Evolutionary conservation across 2,888 invertebrate genomes (phyloP).

Genomic region (Nowickia ferox): DNA sequence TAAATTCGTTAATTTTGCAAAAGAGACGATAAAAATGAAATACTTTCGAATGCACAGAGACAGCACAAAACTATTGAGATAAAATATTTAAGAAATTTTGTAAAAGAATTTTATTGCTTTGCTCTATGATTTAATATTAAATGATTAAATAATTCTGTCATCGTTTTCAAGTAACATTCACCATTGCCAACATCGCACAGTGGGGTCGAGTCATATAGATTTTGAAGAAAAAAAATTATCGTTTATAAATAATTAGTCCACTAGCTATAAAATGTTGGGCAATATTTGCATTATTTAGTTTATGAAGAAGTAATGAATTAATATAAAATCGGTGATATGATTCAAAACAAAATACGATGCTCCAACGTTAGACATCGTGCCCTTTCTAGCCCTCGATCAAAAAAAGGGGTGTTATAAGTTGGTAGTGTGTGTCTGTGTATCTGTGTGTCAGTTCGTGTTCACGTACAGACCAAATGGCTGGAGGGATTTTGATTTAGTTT

Average conservation of each 20-base stretch:
- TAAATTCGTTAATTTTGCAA: not conserved
- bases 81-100: conserved; percentile 56
- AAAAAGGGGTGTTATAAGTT: no score
- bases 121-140: conserved; percentile 59
- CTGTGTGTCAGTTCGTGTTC: no score
- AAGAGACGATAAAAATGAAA: not conserved
- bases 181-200: conserved; percentile 8
- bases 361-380: no score
- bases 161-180: conserved; percentile 42
- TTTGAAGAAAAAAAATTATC: not conserved
- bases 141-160: conserved; percentile 64
- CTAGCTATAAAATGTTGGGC: not conserved
- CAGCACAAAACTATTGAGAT: conserved; percentile 39
- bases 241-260: not conserved
- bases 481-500: no score
- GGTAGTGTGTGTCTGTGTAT: no score
- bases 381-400: no score
- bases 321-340: no score
- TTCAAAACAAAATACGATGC: no score
- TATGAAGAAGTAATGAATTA: no score
- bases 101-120: conserved; percentile 49
- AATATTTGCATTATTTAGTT: no score
- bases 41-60: not conserved
- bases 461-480: no score
- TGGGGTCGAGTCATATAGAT: not conserved